phyloP scores from a whole-genome alignment of 1,140 invertebrate genomes.

The Panulirus ornatus region DNA sequence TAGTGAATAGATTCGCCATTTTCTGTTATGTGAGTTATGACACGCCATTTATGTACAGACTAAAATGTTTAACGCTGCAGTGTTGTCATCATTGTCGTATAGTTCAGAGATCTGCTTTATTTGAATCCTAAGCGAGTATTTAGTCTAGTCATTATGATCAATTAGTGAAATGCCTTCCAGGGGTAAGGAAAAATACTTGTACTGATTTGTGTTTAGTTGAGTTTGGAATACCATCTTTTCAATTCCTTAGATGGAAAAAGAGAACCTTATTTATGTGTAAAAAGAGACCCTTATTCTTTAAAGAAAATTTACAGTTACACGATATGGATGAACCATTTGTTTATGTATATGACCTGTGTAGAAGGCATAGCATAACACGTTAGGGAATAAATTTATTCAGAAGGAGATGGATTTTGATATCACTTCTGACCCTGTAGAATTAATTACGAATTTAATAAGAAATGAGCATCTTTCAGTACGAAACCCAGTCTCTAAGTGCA shows the following conservation, averaged over 20 bases:
- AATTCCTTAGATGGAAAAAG: no score
- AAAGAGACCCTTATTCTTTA: not conserved
- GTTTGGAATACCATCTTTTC: no score
- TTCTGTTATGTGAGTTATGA: not conserved
- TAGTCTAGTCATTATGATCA: not conserved
- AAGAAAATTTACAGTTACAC: no score
- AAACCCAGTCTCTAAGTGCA: not conserved
- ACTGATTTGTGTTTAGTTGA: no score
- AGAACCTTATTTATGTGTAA: not conserved
- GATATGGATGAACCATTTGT: no score
- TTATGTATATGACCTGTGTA: no score
- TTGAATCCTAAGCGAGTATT: not conserved
- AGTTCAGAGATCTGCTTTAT: not conserved
- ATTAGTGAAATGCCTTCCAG: not conserved
- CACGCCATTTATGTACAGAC: not conserved
- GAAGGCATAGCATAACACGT: no score
- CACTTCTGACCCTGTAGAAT: no score
- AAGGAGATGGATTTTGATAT: no score
- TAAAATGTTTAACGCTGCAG: not conserved
- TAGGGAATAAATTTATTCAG: no score
- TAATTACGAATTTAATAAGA: not conserved
- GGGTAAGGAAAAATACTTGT: no score
- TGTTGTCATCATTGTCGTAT: conserved; percentile 2
- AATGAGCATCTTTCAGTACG: not conserved
- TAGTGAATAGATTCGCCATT: not conserved